Evolutionary conservation across 92 coral and sea anemone genomes (phyloP).

Genomic region (Epizoanthus fatuus): DNA sequence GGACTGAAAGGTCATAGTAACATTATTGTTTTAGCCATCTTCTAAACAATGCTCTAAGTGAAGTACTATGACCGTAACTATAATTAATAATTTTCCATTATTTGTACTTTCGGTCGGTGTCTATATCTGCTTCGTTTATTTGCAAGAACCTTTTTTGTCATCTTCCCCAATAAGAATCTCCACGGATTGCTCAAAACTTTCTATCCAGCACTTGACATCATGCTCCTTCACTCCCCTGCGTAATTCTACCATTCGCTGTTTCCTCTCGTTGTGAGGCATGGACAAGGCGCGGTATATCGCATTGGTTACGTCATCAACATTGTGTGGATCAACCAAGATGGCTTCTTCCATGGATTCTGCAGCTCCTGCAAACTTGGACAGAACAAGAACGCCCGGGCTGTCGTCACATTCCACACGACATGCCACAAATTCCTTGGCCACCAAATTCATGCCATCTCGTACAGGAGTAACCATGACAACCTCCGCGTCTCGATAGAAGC

Average conservation of each 20-base stretch:
- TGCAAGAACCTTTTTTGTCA: too few relatives aligned
- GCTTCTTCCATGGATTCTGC: slow-evolving; percentile 11
- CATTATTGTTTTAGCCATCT: too few relatives aligned
- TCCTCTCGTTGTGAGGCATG: neutral
- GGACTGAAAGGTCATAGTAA: too few relatives aligned
- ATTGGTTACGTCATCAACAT: neutral
- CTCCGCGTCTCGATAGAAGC: slow-evolving; percentile 20
- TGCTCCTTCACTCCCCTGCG: neutral
- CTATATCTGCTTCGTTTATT: too few relatives aligned
- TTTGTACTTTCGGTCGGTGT: too few relatives aligned
- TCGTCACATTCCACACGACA: neutral
- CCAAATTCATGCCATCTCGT: slow-evolving; percentile 41
- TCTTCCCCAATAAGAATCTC: too few relatives aligned
- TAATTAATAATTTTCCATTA: too few relatives aligned
- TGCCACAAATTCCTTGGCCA: slow-evolving; percentile 48
- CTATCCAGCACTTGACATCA: neutral
- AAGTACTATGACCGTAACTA: too few relatives aligned
- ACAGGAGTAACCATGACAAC: slow-evolving; percentile 56
- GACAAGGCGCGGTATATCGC: slow-evolving; percentile 5
- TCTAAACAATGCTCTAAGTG: too few relatives aligned
- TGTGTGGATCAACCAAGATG: slow-evolving; percentile 19
- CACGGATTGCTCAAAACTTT: too few relatives aligned
- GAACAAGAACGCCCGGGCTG: slow-evolving; percentile 28
- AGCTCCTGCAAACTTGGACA: slow-evolving; percentile 41
- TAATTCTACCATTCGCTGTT: slow-evolving; percentile 4